Base-by-base conservation (phyloP, 1,140 invertebrate species). In the Nomia melanderi region DNA sequence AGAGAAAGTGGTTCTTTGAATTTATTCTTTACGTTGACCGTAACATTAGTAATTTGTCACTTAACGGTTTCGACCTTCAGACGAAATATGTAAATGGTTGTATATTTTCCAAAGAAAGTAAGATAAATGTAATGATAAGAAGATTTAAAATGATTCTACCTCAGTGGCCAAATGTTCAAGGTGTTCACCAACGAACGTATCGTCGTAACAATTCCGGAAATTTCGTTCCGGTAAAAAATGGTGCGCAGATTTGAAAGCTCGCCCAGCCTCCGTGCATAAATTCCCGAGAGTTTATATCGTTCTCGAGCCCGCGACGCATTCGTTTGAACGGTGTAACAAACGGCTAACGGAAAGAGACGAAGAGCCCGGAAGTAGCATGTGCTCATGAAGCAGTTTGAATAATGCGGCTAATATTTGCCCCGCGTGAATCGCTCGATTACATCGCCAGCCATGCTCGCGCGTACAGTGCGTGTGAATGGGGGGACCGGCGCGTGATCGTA, bases 391-490 rank as follows among this genome's bases (percentile, higher is more conserved):
- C 64, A 23, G 56, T 75, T 59, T 75, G 72, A 75, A 75, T 75
- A 75, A 75, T 67, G 72, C 53, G 72, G 57, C 72, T 75, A 75
- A 75, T 67, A 75, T 75, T 75, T 75, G 64, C 63, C 39, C 72
- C 36, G 27, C 8, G 63, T 17, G 63, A 23, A 75, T 67, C 63
- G 63, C 36, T 44, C 63, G 63, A 66, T 75, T 75, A 66, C 72
- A 63, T 66, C 44, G 62, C 8, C 50, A 8, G 17, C 27, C 63
- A 36, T 74, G 33, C 56, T 66, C 72, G 62, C 56, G 31, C 36
- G 29, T 54, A n/a, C 14, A 20, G 60, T 44, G 47, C 17, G 60
- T 65, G 60, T 36, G 54, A 74, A 74, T 41, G 62, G 66, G 56
- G 56, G 62, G 50, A 54, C 31, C 47, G 25, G 47, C 39, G 62